Evolutionary conservation across 2,113 vertebrate genomes (phyloP).

Genomic region (Saccopteryx leptura): DNA sequence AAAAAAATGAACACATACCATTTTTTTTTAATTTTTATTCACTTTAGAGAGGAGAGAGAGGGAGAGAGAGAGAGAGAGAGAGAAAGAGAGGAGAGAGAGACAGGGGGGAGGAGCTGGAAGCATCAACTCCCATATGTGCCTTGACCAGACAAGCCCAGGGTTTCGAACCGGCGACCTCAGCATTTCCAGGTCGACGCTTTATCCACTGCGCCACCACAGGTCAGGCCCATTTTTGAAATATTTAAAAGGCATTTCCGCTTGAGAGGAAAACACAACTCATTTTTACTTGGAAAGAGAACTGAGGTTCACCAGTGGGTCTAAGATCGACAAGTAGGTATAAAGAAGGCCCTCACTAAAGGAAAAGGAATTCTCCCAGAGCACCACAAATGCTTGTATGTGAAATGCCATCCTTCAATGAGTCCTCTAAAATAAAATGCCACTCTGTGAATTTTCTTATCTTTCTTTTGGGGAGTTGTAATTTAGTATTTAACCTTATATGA

Average conservation of each 20-base stretch:
- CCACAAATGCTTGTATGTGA: neutral
- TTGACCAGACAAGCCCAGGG: too few species aligned
- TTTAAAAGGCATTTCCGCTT: slow-evolving; percentile 52
- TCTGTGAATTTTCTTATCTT: neutral
- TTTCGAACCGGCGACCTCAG: too few species aligned
- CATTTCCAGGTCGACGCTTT: too few species aligned
- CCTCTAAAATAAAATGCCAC: slow-evolving; percentile 35
- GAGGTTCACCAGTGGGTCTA: neutral
- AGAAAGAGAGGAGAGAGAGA: too few species aligned
- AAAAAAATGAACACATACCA: neutral
- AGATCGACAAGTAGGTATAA: neutral
- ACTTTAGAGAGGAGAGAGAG: too few species aligned
- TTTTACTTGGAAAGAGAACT: slow-evolving; percentile 50
- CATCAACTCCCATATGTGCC: too few species aligned
- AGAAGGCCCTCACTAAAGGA: neutral
- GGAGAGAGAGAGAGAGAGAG: too few species aligned
- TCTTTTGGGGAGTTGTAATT: slow-evolving; percentile 4
- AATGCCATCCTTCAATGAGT: neutral
- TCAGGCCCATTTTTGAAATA: slow-evolving; percentile 16
- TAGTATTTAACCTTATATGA: slow-evolving; percentile 30
- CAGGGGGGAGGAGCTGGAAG: too few species aligned
- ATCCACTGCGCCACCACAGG: too few species aligned
- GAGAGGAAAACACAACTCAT: neutral
- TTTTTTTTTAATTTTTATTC: neutral
- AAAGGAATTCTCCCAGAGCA: neutral